Evolutionary conservation across 2,888 invertebrate genomes (phyloP).

Genomic region (Ennomos quercinarius): DNA sequence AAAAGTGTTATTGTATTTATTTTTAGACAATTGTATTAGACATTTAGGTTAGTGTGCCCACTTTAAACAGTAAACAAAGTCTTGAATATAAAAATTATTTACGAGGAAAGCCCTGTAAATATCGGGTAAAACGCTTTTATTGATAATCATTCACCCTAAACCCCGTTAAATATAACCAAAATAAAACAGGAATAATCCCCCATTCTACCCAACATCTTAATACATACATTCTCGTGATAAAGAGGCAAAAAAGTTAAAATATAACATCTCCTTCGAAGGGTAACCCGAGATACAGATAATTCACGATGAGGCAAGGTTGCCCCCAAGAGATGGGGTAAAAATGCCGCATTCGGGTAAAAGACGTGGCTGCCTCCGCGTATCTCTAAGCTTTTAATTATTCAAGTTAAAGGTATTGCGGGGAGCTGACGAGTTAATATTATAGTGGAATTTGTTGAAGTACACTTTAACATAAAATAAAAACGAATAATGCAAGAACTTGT

Average conservation of each 20-base stretch:
- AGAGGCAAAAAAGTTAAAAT: slow-evolving; percentile 26
- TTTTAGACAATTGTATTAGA: too few species aligned
- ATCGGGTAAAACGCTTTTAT: too few species aligned
- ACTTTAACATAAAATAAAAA: neutral
- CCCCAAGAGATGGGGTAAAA: slow-evolving; percentile 21
- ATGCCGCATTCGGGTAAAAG: slow-evolving; percentile 15
- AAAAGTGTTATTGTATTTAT: too few species aligned
- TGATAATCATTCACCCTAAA: too few species aligned
- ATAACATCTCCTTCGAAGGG: slow-evolving; percentile 24
- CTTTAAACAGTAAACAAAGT: too few species aligned
- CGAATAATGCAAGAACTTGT: too few species aligned
- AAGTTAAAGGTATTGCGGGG: slow-evolving; percentile 16
- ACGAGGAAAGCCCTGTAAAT: too few species aligned
- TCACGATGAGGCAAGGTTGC: slow-evolving; percentile 21
- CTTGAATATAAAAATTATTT: too few species aligned
- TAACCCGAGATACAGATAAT: slow-evolving; percentile 21
- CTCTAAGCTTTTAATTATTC: slow-evolving; percentile 26
- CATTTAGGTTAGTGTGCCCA: too few species aligned
- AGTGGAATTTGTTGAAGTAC: neutral
- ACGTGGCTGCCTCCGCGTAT: neutral
- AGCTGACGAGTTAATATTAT: slow-evolving; percentile 1
- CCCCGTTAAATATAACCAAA: neutral
- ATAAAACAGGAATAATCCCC: slow-evolving; percentile 5
- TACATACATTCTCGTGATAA: slow-evolving; percentile 17
- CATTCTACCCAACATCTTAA: slow-evolving; percentile 1